A percentile compares a stretch with the other conserved stretches of the same genome.
Evolutionary conservation across 1,140 invertebrate genomes (phyloP).

Genomic region (Macrotrachela quadricornifera): DNA sequence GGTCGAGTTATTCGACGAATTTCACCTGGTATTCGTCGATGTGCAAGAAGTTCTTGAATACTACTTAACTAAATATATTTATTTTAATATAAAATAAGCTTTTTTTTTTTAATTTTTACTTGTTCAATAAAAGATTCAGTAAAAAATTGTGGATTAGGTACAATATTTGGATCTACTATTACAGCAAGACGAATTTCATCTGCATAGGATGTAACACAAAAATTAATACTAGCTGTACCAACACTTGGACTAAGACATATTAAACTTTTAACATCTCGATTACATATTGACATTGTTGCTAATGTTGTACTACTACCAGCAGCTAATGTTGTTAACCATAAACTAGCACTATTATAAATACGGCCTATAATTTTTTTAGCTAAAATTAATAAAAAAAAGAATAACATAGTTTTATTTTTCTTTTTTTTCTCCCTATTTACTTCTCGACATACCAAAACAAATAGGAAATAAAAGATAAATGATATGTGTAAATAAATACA

Average conservation of each 20-base stretch:
- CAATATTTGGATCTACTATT: neutral
- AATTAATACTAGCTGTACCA: neutral
- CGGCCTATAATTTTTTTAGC: neutral
- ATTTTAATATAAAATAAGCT: neutral
- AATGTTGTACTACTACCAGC: neutral
- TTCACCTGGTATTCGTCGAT: conserved; percentile 8
- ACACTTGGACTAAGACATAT: conserved; percentile 6
- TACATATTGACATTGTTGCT: conserved; percentile 4
- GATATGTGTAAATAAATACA: conserved; percentile 2
- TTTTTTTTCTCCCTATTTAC: too few species aligned
- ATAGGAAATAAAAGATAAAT: neutral
- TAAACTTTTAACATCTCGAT: conserved; percentile 1
- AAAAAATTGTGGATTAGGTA: neutral
- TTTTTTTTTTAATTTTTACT: neutral
- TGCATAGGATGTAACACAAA: conserved; percentile 2
- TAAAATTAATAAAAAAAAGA: neutral
- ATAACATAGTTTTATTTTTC: too few species aligned
- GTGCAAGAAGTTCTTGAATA: conserved; percentile 1
- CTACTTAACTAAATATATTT: neutral
- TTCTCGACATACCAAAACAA: neutral
- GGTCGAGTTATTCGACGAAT: neutral
- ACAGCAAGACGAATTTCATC: conserved; percentile 1
- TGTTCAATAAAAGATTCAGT: conserved; percentile 4
- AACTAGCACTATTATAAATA: neutral
- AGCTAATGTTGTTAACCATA: neutral